Conservation (phyloP, 1,140 invertebrate genomes). For the Trachymyrmex septentrionalis region DNA sequence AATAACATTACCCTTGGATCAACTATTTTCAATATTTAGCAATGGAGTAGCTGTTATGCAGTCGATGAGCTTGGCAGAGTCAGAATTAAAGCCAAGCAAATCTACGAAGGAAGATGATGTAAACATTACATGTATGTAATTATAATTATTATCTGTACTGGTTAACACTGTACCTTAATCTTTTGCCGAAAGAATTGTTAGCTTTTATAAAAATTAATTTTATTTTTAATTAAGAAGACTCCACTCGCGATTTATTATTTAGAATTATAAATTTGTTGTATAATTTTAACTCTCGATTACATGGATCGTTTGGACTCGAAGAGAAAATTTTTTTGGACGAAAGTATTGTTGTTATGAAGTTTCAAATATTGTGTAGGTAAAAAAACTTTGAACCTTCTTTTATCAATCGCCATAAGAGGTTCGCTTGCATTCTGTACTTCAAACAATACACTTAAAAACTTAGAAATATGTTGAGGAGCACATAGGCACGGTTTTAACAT, state of each 20-base stretch:
- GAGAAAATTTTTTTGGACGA: too few relatives aligned
- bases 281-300: neutral
- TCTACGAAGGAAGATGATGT: constrained; percentile 81
- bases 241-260: neutral
- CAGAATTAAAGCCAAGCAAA: constrained; percentile 85
- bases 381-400: too few relatives aligned
- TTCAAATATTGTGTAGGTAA: too few relatives aligned
- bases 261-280: neutral
- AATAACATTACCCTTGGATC: constrained; percentile 94
- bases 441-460: too few relatives aligned
- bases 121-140: constrained; percentile 87
- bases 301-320: too few relatives aligned
- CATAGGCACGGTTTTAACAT: neutral
- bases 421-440: too few relatives aligned
- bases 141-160: neutral
- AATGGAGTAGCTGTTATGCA: constrained; percentile 92
- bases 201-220: constrained; percentile 1
- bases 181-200: neutral
- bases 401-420: too few relatives aligned
- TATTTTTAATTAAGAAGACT: neutral
- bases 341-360: too few relatives aligned
- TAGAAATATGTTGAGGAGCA: too few relatives aligned
- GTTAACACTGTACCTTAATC: neutral
- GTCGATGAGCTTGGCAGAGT: constrained; percentile 84
- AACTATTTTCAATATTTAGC: constrained; percentile 96